These are phyloP conservation scores for Cladorhizidae sp. DNA, from an alignment of 37 sponge, comb jelly and placozoan species.

Conservation along the genomic window DNA sequence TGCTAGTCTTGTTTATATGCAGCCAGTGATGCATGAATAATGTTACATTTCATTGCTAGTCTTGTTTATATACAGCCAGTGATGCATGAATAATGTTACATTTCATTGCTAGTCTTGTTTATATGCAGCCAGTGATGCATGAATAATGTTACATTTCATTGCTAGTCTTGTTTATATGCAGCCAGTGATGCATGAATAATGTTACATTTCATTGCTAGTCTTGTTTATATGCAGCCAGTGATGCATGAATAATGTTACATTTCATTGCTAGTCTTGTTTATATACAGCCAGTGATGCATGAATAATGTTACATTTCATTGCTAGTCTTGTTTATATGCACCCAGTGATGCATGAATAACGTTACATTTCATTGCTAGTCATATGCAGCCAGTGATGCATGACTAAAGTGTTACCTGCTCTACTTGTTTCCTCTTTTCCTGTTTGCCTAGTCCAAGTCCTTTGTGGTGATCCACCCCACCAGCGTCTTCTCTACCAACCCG, in stretches of 20 bases:
- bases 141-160: not conserved
- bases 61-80: not conserved
- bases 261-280: not conserved
- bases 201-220: not conserved
- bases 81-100: too few relatives aligned
- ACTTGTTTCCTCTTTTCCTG: conserved; percentile 2
- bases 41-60: not conserved
- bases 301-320: not conserved
- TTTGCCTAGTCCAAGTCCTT: conserved; percentile 67
- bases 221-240: not conserved
- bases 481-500: conserved; percentile 81
- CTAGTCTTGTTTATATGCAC: not conserved
- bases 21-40: too few relatives aligned
- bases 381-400: not conserved
- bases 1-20: not conserved
- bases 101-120: not conserved
- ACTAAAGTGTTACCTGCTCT: not conserved
- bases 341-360: too few relatives aligned
- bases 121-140: too few relatives aligned
- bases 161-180: not conserved
- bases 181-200: too few relatives aligned
- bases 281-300: too few relatives aligned
- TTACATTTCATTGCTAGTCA: too few relatives aligned
- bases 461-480: conserved; percentile 84
- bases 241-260: too few relatives aligned